phyloP scores from a whole-genome alignment of 1,140 invertebrate species.

The Cotesia chilonis region DNA sequence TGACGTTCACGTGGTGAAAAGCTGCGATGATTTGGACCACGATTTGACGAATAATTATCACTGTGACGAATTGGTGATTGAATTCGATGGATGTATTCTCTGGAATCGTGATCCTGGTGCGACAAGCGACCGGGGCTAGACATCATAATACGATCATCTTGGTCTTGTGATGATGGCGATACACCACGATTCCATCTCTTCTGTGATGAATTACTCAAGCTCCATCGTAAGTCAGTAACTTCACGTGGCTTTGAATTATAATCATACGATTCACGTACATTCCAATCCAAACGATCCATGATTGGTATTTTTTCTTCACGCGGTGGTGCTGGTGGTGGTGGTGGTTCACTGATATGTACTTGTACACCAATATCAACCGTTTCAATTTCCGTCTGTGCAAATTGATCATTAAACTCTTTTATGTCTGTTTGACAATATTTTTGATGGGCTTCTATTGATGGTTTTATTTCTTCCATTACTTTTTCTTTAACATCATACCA shows the following conservation, averaged over 20 bases:
- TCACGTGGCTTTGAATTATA: conserved; percentile 47
- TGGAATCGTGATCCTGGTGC: conserved; percentile 38
- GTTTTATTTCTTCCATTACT: conserved; percentile 24
- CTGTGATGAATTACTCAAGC: conserved; percentile 52
- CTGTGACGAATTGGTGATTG: conserved; percentile 41
- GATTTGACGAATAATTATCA: conserved; percentile 43
- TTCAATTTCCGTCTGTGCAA: conserved; percentile 44
- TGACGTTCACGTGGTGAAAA: conserved; percentile 37
- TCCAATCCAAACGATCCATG: conserved; percentile 60
- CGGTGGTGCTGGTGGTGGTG: not conserved
- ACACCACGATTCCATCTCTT: conserved; percentile 46
- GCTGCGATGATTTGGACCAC: conserved; percentile 39
- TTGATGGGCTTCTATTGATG: conserved; percentile 52
- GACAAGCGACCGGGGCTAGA: conserved; percentile 24
- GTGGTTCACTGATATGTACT: conserved; percentile 50
- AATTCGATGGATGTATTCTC: conserved; percentile 26
- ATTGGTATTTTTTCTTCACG: conserved; percentile 55
- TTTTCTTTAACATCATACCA: conserved; percentile 54
- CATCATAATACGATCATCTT: conserved; percentile 40
- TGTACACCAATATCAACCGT: conserved; percentile 49
- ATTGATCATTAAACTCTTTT: conserved; percentile 40
- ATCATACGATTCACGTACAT: conserved; percentile 52
- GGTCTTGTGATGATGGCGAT: conserved; percentile 38
- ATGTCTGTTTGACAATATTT: conserved; percentile 63
- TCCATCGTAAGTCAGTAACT: conserved; percentile 57